These are phyloP conservation scores for Malurus alboscapulatus DNA, from an alignment of 2,113 vertebrate species.

Conservation along the genomic window DNA sequence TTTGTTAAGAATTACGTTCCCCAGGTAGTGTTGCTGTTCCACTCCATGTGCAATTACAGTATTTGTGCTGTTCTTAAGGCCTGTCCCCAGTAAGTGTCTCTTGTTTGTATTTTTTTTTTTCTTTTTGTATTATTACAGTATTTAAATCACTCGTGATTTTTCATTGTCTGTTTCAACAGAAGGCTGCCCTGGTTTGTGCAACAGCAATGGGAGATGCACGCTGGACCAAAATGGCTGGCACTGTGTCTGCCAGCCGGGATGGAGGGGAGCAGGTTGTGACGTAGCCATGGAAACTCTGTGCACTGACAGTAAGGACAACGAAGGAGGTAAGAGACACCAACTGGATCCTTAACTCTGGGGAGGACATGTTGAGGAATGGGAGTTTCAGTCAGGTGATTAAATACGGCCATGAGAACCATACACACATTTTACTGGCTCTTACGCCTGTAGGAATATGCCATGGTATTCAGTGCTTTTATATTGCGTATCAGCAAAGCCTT, in stretches of 20 bases:
- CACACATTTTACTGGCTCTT: background rate
- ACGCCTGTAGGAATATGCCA: background rate
- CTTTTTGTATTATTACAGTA: background rate
- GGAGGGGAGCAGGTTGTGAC: constrained; percentile 95
- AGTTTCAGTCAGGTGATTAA: background rate
- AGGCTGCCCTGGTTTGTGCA: constrained; percentile 96
- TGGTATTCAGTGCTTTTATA: background rate
- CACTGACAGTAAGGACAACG: constrained; percentile 96
- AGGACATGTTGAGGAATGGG: background rate
- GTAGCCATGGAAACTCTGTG: constrained; percentile 97
- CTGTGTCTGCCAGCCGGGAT: constrained; percentile 97
- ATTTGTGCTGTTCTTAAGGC: constrained; percentile 87
- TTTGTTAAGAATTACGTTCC: constrained; percentile 75
- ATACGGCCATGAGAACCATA: background rate
- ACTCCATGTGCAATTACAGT: constrained; percentile 97
- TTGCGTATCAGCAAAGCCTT: background rate
- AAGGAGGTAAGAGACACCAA: constrained; percentile 85
- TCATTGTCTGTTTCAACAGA: constrained; percentile 82
- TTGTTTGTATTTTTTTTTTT: constrained; percentile 64
- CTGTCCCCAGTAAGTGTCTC: constrained; percentile 86
- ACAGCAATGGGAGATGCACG: constrained; percentile 95
- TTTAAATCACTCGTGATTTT: constrained; percentile 55
- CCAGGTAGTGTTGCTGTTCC: constrained; percentile 73
- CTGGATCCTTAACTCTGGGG: background rate
- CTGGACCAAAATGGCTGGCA: constrained; percentile 98